A percentile compares a stretch with the other conserved stretches of the same genome.
Evolutionary conservation across 2,797 vertebrate genomes (phyloP).

Genomic region (Apogon talboti): DNA sequence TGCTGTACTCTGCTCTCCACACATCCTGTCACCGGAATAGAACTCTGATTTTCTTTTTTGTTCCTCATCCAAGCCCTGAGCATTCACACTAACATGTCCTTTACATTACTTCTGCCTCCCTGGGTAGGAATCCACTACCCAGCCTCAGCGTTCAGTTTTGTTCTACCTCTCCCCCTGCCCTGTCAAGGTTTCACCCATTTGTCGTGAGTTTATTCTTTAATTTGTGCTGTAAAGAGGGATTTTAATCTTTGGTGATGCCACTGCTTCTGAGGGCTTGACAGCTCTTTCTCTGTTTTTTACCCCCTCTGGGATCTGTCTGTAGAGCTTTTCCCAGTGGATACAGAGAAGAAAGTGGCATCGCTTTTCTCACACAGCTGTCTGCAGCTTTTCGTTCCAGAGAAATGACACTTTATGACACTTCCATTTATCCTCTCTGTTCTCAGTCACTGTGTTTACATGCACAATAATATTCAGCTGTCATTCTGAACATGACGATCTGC

Average conservation of each 20-base stretch:
- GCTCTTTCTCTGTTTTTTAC: background rate
- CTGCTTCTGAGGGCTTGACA: constrained; percentile 26
- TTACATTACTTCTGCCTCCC: constrained; percentile 57
- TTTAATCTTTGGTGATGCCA: constrained; percentile 22
- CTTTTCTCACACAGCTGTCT: constrained; percentile 15
- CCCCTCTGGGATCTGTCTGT: background rate
- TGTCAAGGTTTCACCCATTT: constrained; percentile 39
- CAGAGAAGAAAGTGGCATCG: constrained; percentile 20
- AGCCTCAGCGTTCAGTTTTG: constrained; percentile 53
- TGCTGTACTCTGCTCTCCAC: background rate
- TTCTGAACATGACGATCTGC: too few relatives aligned
- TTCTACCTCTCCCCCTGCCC: constrained; percentile 77
- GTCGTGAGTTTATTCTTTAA: constrained; percentile 20
- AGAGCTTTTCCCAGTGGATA: constrained; percentile 23
- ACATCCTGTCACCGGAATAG: too few relatives aligned
- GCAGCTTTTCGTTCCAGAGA: constrained; percentile 12
- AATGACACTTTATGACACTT: constrained; percentile 25
- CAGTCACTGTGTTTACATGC: background rate
- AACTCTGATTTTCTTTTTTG: too few relatives aligned
- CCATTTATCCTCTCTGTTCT: constrained; percentile 17
- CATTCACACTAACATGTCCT: constrained; percentile 16
- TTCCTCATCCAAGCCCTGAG: constrained; percentile 1
- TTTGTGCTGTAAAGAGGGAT: constrained; percentile 25
- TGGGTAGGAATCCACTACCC: constrained; percentile 36
- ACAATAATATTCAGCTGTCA: too few relatives aligned